These are phyloP conservation scores for Podabrus alpinus DNA, from an alignment of 2,888 invertebrate species.

Conservation along the genomic window DNA sequence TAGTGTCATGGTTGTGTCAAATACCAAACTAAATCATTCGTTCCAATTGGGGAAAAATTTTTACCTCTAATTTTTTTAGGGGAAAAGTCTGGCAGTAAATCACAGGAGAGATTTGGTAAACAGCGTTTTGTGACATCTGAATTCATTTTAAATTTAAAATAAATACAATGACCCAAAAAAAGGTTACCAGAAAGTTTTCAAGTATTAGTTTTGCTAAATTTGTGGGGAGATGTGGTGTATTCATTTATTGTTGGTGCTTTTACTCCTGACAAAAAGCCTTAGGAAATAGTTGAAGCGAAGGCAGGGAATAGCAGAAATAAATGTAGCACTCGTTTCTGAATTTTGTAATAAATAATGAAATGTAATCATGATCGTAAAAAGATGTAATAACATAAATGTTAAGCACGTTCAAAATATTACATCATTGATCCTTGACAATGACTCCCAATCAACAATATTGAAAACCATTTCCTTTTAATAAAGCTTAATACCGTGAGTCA, in stretches of 20 bases:
- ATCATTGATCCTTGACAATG: conserved; percentile 24
- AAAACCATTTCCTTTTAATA: conserved; percentile 16
- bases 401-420: conserved; percentile 17
- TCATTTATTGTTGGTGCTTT: neutral
- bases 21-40: neutral
- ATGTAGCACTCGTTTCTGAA: neutral
- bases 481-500: neutral
- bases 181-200: too few species aligned
- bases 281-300: neutral
- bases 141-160: too few species aligned
- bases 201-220: too few species aligned
- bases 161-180: too few species aligned
- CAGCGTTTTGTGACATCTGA: too few species aligned
- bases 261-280: neutral
- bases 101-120: too few species aligned
- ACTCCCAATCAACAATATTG: conserved; percentile 15
- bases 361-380: neutral
- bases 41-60: neutral
- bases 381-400: conserved; percentile 10
- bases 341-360: neutral
- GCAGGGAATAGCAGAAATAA: neutral
- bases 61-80: too few species aligned
- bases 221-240: too few species aligned
- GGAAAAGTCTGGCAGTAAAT: too few species aligned
- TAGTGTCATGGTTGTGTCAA: neutral